Percentiles rank a stretch among this genome's conserved stretches.
Evolutionary conservation across 2,888 invertebrate species (phyloP).

Genomic region (Gerosis bhagava): DNA sequence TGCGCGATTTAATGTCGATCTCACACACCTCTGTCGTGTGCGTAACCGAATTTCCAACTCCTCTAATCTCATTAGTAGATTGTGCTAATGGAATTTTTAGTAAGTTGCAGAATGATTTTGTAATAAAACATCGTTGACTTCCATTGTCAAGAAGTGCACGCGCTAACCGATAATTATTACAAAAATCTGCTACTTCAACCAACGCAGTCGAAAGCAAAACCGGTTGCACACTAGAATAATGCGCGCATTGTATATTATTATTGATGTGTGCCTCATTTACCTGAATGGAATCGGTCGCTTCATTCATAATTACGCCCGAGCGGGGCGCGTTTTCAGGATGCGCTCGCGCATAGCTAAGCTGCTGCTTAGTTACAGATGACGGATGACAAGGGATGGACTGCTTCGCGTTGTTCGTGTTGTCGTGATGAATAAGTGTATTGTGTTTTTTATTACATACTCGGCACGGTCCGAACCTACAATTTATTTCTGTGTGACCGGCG

Average conservation of each 20-base stretch:
- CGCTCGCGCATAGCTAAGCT: neutral
- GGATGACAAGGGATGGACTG: neutral
- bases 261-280: slow-evolving; percentile 3
- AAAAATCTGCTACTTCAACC: slow-evolving; percentile 26
- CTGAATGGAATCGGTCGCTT: slow-evolving; percentile 1
- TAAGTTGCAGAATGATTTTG: slow-evolving; percentile 2
- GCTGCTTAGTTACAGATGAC: no score
- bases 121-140: slow-evolving; percentile 27
- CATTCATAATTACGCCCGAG: neutral
- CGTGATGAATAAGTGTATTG: slow-evolving; percentile 2
- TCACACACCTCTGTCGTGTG: slow-evolving; percentile 5
- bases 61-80: slow-evolving; percentile 1
- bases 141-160: slow-evolving; percentile 34
- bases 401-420: neutral
- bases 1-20: slow-evolving; percentile 1
- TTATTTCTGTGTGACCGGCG: neutral
- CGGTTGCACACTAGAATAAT: slow-evolving; percentile 6
- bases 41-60: slow-evolving; percentile 5
- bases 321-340: neutral
- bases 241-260: slow-evolving; percentile 3
- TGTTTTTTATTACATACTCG: slow-evolving; percentile 8
- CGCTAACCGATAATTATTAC: slow-evolving; percentile 22
- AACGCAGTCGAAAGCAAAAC: slow-evolving; percentile 35
- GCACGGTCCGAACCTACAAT: slow-evolving; percentile 7
- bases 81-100: slow-evolving; percentile 7